Base-by-base conservation (phyloP, 2,113 vertebrate genomes). In the Oreotragus oreotragus region DNA sequence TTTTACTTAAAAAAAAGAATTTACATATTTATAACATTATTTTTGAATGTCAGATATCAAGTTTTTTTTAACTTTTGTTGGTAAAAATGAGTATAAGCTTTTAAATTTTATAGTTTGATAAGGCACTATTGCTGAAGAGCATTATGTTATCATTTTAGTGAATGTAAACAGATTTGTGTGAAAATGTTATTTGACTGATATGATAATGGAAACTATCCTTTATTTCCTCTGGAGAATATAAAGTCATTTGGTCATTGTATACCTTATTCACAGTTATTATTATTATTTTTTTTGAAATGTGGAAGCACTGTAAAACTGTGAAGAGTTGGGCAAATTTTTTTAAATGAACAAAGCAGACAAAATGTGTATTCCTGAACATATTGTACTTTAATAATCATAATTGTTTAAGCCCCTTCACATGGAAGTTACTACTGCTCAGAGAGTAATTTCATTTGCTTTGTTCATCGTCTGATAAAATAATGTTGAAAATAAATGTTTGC, bases 1-100 rank as follows among this genome's bases (percentile, higher is more conserved):
- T 99, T 99, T 99, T 99, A 99, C 98, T 99, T 99, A 62, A 99
- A 99, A 99, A 99, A 99, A 99, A 43, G 98, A 99, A 99, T 99
- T 99, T 99, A 98, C 99, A 99, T 99, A 99, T 99, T 99, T 99
- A 99, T 99, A 99, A 98, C 98, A 99, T 99, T 99, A 98, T 98
- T 99, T 99, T 99, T 99, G 98, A 99, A 99, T 99, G 99, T 99
- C 98, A 99, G 98, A 98, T 98, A 98, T 58, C 97, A 97, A 98
- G 98, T 98, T 98, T 99, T 98, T 98, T 98, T 98, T 96, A 98
- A 99, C 99, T 99, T 99, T 98, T 94, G 97, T 98, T 98, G 85
- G 62, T 96, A 98, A 97, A 97, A 98, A 98, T 95, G 95, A 98
- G 94, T 97, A 94, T 97, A 98, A 97, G 98, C 98, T 98, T 98